A percentile compares a stretch with the other conserved stretches of the same genome.
phyloP scores from a whole-genome alignment of 1,140 invertebrate species.

The Trachymyrmex cornetzi region DNA sequence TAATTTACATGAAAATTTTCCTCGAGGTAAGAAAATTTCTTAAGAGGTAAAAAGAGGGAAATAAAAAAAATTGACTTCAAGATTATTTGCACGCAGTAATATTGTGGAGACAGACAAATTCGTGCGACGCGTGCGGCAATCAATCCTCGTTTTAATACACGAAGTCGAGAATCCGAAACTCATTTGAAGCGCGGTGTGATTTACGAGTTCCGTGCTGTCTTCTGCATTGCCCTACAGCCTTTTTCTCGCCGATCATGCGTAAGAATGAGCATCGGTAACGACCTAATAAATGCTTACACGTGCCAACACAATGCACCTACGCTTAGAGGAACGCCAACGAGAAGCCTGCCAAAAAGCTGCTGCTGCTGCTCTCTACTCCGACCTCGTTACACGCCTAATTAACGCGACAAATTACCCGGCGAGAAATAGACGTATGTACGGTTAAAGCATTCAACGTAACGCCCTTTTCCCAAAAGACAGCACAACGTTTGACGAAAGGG shows the following conservation, averaged over 20 bases:
- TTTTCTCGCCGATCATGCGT: constrained; percentile 65
- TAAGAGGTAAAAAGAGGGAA: background rate
- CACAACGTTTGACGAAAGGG: constrained; percentile 68
- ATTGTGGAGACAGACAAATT: constrained; percentile 31
- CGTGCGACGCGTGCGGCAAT: constrained; percentile 38
- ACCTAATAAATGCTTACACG: constrained; percentile 73
- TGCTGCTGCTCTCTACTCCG: constrained; percentile 42
- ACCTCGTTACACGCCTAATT: constrained; percentile 83
- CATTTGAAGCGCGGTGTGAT: constrained; percentile 67
- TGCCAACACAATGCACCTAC: constrained; percentile 47
- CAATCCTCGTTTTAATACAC: constrained; percentile 62
- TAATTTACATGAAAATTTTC: background rate
- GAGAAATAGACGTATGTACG: constrained; percentile 78
- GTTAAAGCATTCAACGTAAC: constrained; percentile 73
- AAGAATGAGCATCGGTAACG: constrained; percentile 73
- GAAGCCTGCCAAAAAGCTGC: constrained; percentile 56
- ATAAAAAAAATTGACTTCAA: background rate
- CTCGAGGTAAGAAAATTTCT: background rate
- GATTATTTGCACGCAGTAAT: constrained; percentile 12
- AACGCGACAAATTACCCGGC: constrained; percentile 82
- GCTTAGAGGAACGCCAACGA: constrained; percentile 20
- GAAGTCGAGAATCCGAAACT: constrained; percentile 70
- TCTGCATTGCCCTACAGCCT: constrained; percentile 9
- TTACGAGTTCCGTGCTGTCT: constrained; percentile 42
- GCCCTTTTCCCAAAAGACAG: constrained; percentile 71